Evolutionary conservation across 1,140 invertebrate species (phyloP), one percentile per base, ranked within the genome.

Genomic region (Drosophila eugracilis): DNA sequence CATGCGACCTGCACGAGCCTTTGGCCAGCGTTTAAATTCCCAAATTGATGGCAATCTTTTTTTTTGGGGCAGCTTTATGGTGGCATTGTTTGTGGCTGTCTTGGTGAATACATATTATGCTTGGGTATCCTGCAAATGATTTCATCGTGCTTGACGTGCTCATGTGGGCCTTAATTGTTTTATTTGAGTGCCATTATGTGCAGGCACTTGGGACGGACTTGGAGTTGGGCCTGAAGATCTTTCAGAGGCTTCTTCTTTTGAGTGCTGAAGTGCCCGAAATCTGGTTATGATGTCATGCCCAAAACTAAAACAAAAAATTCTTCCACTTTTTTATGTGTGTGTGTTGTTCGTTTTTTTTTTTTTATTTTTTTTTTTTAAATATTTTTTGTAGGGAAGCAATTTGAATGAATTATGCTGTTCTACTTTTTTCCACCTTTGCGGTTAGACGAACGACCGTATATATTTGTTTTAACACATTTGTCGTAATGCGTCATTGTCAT

Each of bases 151-250:
- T 81, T 81, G 73, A 85, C 76, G 80, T 80, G 80, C 80, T 86
- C 66, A 86, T 86, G 83, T 75, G 83, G 83, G 59, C 78, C 81
- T 81, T 86, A 86, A 86, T 86, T 86, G 81, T 86, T 88, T 86
- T 86, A 88, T 86, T 86, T 86, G 81, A 86, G 81, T 86, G 83
- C 81, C 83, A 86, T 86, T 88, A 88, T 86, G 73, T 75, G 83
- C 77, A 85, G 76, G 76, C 75, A 85, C 76, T 85, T 85, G 63
- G 79, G 24, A 53, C 42, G 44, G 37, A 37, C 14, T 21, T 15
- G 19, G 62, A 67, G 49, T 36, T 42, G 67, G 34, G 58, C 42
- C 21, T 60, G 49, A 48, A 41, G 55, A 49, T 48, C 24, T 71
- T 58, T 48, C 39, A 41, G 41, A 36, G 42, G 42, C 34, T 44